These are phyloP conservation scores for Drosophila busckii DNA, from an alignment of 1,140 invertebrate genomes.

Conservation along the genomic window DNA sequence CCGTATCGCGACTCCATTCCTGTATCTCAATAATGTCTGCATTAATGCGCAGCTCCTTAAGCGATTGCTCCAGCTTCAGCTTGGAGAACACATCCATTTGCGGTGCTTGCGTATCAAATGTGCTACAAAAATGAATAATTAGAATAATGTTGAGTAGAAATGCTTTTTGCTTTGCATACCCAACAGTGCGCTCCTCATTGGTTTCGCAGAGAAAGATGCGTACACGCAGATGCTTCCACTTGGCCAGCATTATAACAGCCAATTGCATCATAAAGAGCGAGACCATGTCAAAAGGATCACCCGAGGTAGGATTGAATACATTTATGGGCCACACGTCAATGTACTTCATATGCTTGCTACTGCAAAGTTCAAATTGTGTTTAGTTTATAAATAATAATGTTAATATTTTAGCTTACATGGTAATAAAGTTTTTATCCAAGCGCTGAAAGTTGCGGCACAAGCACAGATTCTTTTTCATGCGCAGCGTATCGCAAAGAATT, in stretches of 20 bases:
- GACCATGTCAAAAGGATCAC: conserved; percentile 90
- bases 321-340: conserved; percentile 99
- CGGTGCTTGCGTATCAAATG: conserved; percentile 77
- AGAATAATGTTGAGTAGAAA: neutral
- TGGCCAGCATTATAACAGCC: conserved; percentile 95
- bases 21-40: conserved; percentile 82
- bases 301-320: conserved; percentile 87
- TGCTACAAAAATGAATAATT: conserved; percentile 23
- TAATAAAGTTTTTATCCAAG: conserved; percentile 87
- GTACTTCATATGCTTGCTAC: conserved; percentile 84
- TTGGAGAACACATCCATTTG: conserved; percentile 79
- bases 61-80: conserved; percentile 81
- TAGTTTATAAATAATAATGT: too few species aligned
- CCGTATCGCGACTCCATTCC: conserved; percentile 70
- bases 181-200: conserved; percentile 54
- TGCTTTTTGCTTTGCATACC: conserved; percentile 18
- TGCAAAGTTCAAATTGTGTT: conserved; percentile 49
- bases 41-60: conserved; percentile 83
- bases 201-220: conserved; percentile 90
- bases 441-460: conserved; percentile 94
- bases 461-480: conserved; percentile 96
- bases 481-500: conserved; percentile 91
- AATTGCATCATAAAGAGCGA: conserved; percentile 97
- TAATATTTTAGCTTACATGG: conserved; percentile 80
- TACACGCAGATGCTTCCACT: conserved; percentile 90